These are phyloP conservation scores for Leptopilina clavipes DNA, from an alignment of 1,140 invertebrate genomes.

Conservation along the genomic window DNA sequence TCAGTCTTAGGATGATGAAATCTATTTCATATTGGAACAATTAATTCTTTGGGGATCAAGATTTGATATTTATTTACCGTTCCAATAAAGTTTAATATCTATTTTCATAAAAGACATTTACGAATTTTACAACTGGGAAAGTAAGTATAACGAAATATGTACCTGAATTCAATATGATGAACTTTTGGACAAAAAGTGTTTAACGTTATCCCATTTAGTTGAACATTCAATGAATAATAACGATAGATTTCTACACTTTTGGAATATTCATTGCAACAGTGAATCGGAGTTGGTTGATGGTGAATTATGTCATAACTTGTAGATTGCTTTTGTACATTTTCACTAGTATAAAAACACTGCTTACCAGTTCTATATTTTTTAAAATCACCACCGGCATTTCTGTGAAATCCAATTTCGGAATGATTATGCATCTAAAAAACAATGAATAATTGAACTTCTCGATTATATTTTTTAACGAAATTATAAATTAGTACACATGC, in stretches of 20 bases:
- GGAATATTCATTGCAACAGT: slow-evolving; percentile 47
- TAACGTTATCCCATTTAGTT: slow-evolving; percentile 59
- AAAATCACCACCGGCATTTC: slow-evolving; percentile 62
- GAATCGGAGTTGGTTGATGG: slow-evolving; percentile 33
- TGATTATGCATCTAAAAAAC: slow-evolving; percentile 45
- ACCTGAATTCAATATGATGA: slow-evolving; percentile 67
- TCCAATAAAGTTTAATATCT: not conserved
- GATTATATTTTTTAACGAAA: slow-evolving; percentile 20
- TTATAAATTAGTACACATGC: not conserved
- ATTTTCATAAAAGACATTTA: slow-evolving; percentile 8
- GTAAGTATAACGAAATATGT: slow-evolving; percentile 10
- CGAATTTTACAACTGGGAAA: slow-evolving; percentile 19
- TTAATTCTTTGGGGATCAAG: not conserved
- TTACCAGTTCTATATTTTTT: slow-evolving; percentile 41
- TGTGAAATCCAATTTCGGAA: slow-evolving; percentile 56
- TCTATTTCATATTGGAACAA: slow-evolving; percentile 51
- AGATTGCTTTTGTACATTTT: slow-evolving; percentile 44
- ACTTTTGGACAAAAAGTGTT: slow-evolving; percentile 49
- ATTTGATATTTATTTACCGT: not conserved
- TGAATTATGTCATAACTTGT: slow-evolving; percentile 39
- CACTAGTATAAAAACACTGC: slow-evolving; percentile 11
- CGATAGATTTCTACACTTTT: slow-evolving; percentile 62
- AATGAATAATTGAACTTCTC: slow-evolving; percentile 6
- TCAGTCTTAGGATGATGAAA: slow-evolving; percentile 74
- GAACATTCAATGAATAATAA: slow-evolving; percentile 64